phyloP scores from a whole-genome alignment of 2,888 invertebrate species.

The Drosophila pseudotakahashii region DNA sequence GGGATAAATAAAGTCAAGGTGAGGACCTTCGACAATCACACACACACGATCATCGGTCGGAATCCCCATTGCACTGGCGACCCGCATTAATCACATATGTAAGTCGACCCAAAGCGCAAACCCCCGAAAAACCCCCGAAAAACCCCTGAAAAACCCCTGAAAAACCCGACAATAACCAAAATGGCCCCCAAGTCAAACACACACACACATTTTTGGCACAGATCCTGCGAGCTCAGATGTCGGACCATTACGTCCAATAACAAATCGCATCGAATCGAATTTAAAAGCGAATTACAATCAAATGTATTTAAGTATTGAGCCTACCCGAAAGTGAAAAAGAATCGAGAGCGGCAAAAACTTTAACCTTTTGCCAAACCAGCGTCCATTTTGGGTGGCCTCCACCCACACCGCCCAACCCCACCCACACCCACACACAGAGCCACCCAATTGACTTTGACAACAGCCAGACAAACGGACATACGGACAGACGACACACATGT shows the following conservation, averaged over 20 bases:
- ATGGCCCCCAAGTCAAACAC: conserved; percentile 14
- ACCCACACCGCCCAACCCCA: not conserved
- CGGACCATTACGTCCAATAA: conserved; percentile 77
- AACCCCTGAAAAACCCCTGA: conserved; percentile 14
- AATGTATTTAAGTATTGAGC: conserved; percentile 79
- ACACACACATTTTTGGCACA: conserved; percentile 3
- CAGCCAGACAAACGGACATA: conserved; percentile 13
- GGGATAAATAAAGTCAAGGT: conserved; percentile 40
- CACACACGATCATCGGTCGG: conserved; percentile 7
- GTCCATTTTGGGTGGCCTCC: not conserved
- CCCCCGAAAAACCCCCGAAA: conserved; percentile 6
- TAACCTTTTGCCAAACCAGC: conserved; percentile 42
- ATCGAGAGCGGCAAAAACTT: conserved; percentile 46
- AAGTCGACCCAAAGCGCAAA: conserved; percentile 48
- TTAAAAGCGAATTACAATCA: conserved; percentile 80
- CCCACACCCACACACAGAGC: conserved; percentile 8
- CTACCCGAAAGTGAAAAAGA: conserved; percentile 49
- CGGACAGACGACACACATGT: conserved; percentile 21
- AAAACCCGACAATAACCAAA: conserved; percentile 43
- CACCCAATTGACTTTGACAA: conserved; percentile 68
- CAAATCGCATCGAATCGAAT: conserved; percentile 77
- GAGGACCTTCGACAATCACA: conserved; percentile 9
- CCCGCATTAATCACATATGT: conserved; percentile 71
- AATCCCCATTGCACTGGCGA: conserved; percentile 50
- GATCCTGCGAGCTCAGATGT: conserved; percentile 69